These are phyloP conservation scores for Pomacea canaliculata DNA, from an alignment of 2,888 invertebrate species.

Conservation along the genomic window DNA sequence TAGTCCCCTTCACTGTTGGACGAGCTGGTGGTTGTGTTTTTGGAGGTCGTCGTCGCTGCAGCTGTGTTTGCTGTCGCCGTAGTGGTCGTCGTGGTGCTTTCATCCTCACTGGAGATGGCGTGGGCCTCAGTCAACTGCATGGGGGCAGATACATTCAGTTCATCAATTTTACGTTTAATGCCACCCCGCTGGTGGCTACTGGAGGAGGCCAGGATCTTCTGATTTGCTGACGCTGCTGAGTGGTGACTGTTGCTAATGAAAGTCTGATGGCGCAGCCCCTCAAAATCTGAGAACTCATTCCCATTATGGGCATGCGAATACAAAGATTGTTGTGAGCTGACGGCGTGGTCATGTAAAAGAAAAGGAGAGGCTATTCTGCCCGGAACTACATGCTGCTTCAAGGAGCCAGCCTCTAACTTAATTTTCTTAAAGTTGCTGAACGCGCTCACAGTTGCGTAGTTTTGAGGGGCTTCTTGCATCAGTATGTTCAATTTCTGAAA, in stretches of 20 bases:
- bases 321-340: constrained; percentile 36
- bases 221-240: constrained; percentile 22
- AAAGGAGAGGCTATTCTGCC: constrained; percentile 35
- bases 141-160: constrained; percentile 57
- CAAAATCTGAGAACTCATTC: constrained; percentile 33
- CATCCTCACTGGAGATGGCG: constrained; percentile 67
- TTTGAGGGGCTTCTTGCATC: constrained; percentile 63
- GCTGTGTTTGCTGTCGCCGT: constrained; percentile 36
- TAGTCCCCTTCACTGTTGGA: constrained; percentile 88
- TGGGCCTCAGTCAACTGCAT: constrained; percentile 65
- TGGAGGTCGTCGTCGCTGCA: constrained; percentile 53
- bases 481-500: constrained; percentile 43
- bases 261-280: constrained; percentile 65
- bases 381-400: constrained; percentile 55
- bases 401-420: constrained; percentile 55
- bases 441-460: constrained; percentile 54
- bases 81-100: constrained; percentile 54
- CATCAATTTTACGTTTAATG: constrained; percentile 67
- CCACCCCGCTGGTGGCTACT: constrained; percentile 72
- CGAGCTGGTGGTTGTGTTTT: constrained; percentile 54
- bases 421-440: constrained; percentile 62
- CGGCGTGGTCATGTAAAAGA: constrained; percentile 32
- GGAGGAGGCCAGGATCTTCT: constrained; percentile 28
- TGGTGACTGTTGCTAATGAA: constrained; percentile 21
- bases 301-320: constrained; percentile 39